Conservation (phyloP, 2,113 vertebrate genomes). For the Phycodurus eques region DNA sequence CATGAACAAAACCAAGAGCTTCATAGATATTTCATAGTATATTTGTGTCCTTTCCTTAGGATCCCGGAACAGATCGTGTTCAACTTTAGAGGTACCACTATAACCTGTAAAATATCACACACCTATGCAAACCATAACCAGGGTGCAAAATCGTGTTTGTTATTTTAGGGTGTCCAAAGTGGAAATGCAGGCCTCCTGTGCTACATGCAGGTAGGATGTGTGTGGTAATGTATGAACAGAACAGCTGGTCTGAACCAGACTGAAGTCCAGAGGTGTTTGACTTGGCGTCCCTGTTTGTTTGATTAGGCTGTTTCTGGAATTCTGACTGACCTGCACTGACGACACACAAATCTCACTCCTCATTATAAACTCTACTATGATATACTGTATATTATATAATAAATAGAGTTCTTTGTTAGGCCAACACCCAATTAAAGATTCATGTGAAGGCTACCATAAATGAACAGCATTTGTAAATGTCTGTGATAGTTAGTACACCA, state of each 20-base stretch:
- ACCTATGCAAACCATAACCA: background rate
- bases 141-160: background rate
- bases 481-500: no score
- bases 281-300: conserved; percentile 68
- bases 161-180: background rate
- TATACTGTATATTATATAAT: background rate
- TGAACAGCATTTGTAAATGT: no score
- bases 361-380: conserved; percentile 5
- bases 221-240: conserved; percentile 21
- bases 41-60: background rate
- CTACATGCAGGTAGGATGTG: conserved; percentile 13
- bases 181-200: background rate
- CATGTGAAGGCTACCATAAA: background rate
- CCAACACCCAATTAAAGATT: background rate
- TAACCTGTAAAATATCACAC: background rate
- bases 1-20: background rate
- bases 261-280: conserved; percentile 69
- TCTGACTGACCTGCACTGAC: conserved; percentile 53
- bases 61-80: background rate
- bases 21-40: background rate
- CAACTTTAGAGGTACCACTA: background rate
- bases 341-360: conserved; percentile 38
- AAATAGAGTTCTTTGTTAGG: background rate
- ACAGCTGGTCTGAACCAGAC: conserved; percentile 49
- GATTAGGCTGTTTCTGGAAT: conserved; percentile 68